Evolutionary conservation across 1,140 invertebrate species (phyloP).

Genomic region (Pseudomyrmex cubaensis): DNA sequence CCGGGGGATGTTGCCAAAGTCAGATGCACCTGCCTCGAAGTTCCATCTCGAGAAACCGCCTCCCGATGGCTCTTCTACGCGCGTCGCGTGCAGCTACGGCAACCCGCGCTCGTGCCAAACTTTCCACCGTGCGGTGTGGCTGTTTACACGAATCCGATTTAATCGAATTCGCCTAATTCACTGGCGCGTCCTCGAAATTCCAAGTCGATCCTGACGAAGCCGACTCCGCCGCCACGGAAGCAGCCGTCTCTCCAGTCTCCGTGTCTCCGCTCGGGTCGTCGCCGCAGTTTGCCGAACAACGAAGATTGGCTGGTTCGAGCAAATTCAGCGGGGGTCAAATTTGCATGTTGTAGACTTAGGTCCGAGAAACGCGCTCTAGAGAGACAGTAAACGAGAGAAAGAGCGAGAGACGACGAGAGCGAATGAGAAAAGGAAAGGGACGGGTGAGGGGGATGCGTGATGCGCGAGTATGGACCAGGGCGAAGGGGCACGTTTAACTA

Average conservation of each 20-base stretch:
- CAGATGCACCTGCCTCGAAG: conserved; percentile 61
- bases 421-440: neutral
- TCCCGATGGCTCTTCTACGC: conserved; percentile 23
- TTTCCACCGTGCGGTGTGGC: conserved; percentile 61
- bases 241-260: conserved; percentile 29
- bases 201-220: conserved; percentile 72
- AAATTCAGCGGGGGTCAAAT: conserved; percentile 72
- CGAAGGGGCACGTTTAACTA: conserved; percentile 70
- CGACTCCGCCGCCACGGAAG: conserved; percentile 16
- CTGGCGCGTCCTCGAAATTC: conserved; percentile 66
- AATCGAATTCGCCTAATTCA: conserved; percentile 74
- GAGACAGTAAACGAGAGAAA: conserved; percentile 3
- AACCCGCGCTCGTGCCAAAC: conserved; percentile 53
- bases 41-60: conserved; percentile 42
- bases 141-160: conserved; percentile 76
- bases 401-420: neutral
- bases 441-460: neutral
- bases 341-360: conserved; percentile 80
- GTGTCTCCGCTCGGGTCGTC: conserved; percentile 50
- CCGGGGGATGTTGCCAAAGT: conserved; percentile 60
- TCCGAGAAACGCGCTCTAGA: conserved; percentile 53
- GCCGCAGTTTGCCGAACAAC: conserved; percentile 74
- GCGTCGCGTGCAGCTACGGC: conserved; percentile 48
- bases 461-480: neutral
- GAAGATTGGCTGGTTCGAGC: conserved; percentile 77